A percentile compares a stretch with the other conserved stretches of the same genome.
These are phyloP conservation scores for Ceratoteleas bidentatus DNA, from an alignment of 1,140 invertebrate species.

Conservation along the genomic window DNA sequence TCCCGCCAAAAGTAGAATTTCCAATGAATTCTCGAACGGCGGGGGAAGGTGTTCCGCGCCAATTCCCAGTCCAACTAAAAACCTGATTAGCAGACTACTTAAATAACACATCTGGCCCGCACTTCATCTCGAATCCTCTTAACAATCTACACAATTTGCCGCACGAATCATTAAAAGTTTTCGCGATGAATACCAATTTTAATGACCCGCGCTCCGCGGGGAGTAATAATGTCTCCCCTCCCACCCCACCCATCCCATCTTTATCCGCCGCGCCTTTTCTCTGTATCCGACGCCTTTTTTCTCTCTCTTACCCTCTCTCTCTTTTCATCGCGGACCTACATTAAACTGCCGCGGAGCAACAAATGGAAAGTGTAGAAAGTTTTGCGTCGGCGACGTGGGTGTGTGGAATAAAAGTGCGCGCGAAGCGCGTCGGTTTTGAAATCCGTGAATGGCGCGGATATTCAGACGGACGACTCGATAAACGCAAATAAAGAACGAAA, in stretches of 20 bases:
- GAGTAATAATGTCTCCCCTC: slow-evolving; percentile 12
- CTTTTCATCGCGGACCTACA: slow-evolving; percentile 17
- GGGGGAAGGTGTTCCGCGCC: no score
- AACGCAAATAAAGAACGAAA: slow-evolving; percentile 39
- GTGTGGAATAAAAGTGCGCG: slow-evolving; percentile 37
- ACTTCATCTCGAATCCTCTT: slow-evolving; percentile 16
- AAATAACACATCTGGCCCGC: slow-evolving; percentile 14
- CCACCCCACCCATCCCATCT: not conserved
- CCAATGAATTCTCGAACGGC: no score
- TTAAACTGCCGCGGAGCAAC: slow-evolving; percentile 27
- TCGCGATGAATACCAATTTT: slow-evolving; percentile 35
- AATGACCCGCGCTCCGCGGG: slow-evolving; percentile 13
- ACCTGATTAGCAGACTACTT: slow-evolving; percentile 22
- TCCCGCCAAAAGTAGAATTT: no score
- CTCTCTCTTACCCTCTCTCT: slow-evolving; percentile 9
- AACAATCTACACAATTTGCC: slow-evolving; percentile 17
- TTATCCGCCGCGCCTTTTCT: not conserved
- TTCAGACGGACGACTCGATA: slow-evolving; percentile 42
- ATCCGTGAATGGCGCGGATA: slow-evolving; percentile 34
- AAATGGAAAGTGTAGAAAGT: slow-evolving; percentile 45
- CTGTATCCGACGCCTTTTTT: not conserved
- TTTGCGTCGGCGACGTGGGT: slow-evolving; percentile 24
- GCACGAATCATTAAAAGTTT: slow-evolving; percentile 40
- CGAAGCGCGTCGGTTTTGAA: slow-evolving; percentile 32
- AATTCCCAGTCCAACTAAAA: slow-evolving; percentile 7